Evolutionary conservation across 1,140 invertebrate species (phyloP).

Genomic region (Aphelenchoides fujianensis): DNA sequence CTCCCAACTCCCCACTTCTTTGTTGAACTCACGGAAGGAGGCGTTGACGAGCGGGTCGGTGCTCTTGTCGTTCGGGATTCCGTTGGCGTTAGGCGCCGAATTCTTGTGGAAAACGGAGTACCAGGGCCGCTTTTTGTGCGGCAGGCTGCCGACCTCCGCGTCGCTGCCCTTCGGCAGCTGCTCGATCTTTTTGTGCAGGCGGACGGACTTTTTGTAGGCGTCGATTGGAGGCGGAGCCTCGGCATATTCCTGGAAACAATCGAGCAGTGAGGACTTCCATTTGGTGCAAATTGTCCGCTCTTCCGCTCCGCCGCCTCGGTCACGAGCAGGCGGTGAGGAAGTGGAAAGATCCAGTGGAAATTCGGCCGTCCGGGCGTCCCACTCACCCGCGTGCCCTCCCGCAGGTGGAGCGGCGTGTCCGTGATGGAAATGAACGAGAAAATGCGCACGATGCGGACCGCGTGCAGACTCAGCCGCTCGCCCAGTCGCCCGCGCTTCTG

Average conservation of each 20-base stretch:
- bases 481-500: slow-evolving; percentile 57
- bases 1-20: no score
- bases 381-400: slow-evolving; percentile 50
- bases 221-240: slow-evolving; percentile 43
- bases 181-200: slow-evolving; percentile 21
- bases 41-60: slow-evolving; percentile 48
- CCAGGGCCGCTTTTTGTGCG: not conserved
- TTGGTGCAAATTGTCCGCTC: no score
- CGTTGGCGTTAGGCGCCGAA: slow-evolving; percentile 18
- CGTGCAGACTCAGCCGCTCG: slow-evolving; percentile 46
- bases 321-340: no score
- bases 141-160: not conserved
- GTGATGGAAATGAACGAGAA: slow-evolving; percentile 54
- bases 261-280: not conserved
- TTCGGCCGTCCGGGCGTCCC: not conserved
- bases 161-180: slow-evolving; percentile 7
- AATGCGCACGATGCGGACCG: slow-evolving; percentile 45
- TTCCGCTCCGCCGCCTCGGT: no score
- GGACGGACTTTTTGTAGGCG: slow-evolving; percentile 30
- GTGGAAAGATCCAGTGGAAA: not conserved
- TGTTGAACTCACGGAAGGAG: slow-evolving; percentile 25
- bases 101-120: slow-evolving; percentile 19
- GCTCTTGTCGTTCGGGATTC: slow-evolving; percentile 50
- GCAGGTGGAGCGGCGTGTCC: slow-evolving; percentile 50
- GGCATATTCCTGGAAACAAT: slow-evolving; percentile 34